Evolutionary conservation across 2,888 invertebrate species (phyloP), one percentile per base, ranked within the genome.

Genomic region (Synanthedon myopaeformis): DNA sequence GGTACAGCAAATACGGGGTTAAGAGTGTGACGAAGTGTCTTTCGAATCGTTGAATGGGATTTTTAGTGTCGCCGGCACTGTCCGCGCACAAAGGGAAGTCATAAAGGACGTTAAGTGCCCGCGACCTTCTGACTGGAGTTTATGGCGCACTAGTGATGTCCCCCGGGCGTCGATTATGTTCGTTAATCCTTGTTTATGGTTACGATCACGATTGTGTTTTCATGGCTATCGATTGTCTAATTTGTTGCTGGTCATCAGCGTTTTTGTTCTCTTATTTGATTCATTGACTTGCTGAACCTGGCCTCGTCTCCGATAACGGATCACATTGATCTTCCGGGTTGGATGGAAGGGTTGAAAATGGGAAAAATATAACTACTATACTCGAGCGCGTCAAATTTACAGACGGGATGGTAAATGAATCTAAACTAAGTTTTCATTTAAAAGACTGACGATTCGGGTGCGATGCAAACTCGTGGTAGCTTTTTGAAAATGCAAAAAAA

Each of bases 21-120:
- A 61, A 63, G 59, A 62, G 63, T 69, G 69, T 72, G 71, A 66
- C 69, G 68, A 65, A 69, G 63, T 69, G 69, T 72, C 63, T 63
- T 62, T 63, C 61, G 64, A 59, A 66, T 62, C 64, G 65, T 57
- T 65, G 71, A 76, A 79, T 76, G 74, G 74, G 66, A 65, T 71
- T 78, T 77, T 78, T 79, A 79, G 66, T 66, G 68, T 61, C 69
- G 60, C 64, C 66, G 65, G 65, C 60, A 61, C 65, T 62, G 65
- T 58, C 56, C 58, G 54, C 55, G 66, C 69, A 81, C 82, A 82
- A 82, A 81, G 75, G 79, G 72, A 71, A 67, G 70, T 72, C 76
- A 69, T 82, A 80, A 82, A 77, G 54, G 62, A 12, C 51, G 58
- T 52, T 61, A 74, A 77, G 74, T 76, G 76, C 70, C 71, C 65